A percentile compares a stretch with the other conserved stretches of the same genome.
Evolutionary conservation across 2,888 invertebrate genomes (phyloP).

Genomic region (Sturmia bella): DNA sequence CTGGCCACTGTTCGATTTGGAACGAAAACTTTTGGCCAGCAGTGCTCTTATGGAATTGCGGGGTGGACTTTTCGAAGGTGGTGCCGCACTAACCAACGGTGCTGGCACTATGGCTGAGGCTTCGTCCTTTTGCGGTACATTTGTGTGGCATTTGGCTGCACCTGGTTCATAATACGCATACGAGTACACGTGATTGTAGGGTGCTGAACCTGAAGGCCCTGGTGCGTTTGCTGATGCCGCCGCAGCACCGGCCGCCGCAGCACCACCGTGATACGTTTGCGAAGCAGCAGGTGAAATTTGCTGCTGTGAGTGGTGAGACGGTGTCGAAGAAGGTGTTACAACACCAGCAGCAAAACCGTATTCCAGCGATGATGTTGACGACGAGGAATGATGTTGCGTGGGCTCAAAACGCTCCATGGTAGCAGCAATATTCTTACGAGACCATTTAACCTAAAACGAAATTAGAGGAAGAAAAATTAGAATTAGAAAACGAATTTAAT

Average conservation of each 20-base stretch:
- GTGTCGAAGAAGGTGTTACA: slow-evolving; percentile 78
- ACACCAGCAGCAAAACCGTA: slow-evolving; percentile 80
- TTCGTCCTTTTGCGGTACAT: slow-evolving; percentile 83
- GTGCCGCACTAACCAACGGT: slow-evolving; percentile 69
- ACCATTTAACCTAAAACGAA: slow-evolving; percentile 83
- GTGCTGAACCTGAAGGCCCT: slow-evolving; percentile 50
- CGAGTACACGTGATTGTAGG: slow-evolving; percentile 86
- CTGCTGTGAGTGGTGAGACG: slow-evolving; percentile 73
- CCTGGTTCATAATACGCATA: slow-evolving; percentile 92
- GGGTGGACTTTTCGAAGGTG: slow-evolving; percentile 80
- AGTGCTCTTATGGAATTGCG: slow-evolving; percentile 81
- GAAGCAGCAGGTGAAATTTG: slow-evolving; percentile 70
- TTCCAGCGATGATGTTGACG: slow-evolving; percentile 78
- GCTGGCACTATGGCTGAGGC: slow-evolving; percentile 71
- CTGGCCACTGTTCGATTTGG: slow-evolving; percentile 77
- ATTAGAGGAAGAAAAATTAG: neutral
- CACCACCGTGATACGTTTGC: slow-evolving; percentile 64
- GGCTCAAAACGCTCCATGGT: slow-evolving; percentile 86
- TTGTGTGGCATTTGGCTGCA: slow-evolving; percentile 85
- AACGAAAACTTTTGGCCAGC: slow-evolving; percentile 80
- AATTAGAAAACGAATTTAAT: neutral
- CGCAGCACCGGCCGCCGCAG: slow-evolving; percentile 59
- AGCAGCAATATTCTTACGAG: slow-evolving; percentile 85
- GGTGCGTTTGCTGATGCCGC: slow-evolving; percentile 38
- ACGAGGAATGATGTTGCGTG: slow-evolving; percentile 77